Conservation (phyloP, 2,797 vertebrate species). For the Sebastes paucispinis region DNA sequence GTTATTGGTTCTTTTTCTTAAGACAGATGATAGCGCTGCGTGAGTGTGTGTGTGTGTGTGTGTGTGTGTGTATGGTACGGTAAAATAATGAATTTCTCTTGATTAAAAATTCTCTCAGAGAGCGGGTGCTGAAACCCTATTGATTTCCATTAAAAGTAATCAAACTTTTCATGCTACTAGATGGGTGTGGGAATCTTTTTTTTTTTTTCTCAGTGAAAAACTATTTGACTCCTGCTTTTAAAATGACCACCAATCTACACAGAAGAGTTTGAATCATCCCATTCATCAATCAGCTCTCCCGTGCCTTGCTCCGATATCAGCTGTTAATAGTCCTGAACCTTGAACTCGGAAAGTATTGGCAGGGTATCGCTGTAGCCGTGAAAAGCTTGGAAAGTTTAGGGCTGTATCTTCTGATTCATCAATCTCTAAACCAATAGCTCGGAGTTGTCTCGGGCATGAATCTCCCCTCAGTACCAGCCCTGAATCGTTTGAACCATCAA, state of each 20-base stretch:
- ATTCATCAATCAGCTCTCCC: constrained; percentile 66
- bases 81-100: constrained; percentile 82
- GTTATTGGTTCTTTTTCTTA: constrained; percentile 50
- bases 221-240: constrained; percentile 72
- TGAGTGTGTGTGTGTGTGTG: background rate
- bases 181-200: constrained; percentile 54
- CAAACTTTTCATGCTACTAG: constrained; percentile 77
- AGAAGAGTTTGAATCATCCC: constrained; percentile 58
- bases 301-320: constrained; percentile 30
- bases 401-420: constrained; percentile 70
- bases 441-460: constrained; percentile 68
- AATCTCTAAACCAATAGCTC: constrained; percentile 71
- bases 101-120: constrained; percentile 79
- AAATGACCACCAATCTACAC: constrained; percentile 66
- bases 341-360: constrained; percentile 60
- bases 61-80: background rate
- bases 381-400: constrained; percentile 57
- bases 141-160: constrained; percentile 88
- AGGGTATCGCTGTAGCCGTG: constrained; percentile 48
- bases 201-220: constrained; percentile 60
- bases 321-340: constrained; percentile 55
- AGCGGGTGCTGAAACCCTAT: constrained; percentile 75
- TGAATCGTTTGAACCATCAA: constrained; percentile 76
- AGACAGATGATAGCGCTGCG: constrained; percentile 15
- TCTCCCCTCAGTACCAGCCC: constrained; percentile 66